These are phyloP conservation scores for Drosophila ogumai DNA, from an alignment of 1,140 invertebrate genomes.

Conservation along the genomic window DNA sequence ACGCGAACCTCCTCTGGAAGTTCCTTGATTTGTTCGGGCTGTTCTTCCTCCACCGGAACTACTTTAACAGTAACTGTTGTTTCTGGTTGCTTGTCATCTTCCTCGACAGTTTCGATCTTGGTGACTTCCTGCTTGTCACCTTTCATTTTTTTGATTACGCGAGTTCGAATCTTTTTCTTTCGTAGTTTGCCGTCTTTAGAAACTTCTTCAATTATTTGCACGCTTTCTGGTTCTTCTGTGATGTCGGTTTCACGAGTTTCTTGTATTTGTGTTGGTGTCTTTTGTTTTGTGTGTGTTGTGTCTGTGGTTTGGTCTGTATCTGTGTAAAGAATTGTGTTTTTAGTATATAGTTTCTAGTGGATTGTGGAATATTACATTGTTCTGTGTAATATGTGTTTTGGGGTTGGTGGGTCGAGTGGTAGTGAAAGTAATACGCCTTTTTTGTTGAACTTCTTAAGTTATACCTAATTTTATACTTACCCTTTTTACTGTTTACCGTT, in stretches of 20 bases:
- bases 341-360: slow-evolving; percentile 58
- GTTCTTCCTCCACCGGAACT: neutral
- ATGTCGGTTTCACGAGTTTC: slow-evolving; percentile 84
- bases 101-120: slow-evolving; percentile 36
- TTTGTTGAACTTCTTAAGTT: slow-evolving; percentile 51
- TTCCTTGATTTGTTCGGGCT: slow-evolving; percentile 4
- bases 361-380: slow-evolving; percentile 53
- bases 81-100: slow-evolving; percentile 24
- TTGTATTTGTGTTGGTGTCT: slow-evolving; percentile 78
- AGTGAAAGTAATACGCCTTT: slow-evolving; percentile 81
- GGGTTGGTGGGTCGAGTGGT: slow-evolving; percentile 43
- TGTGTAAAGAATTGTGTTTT: slow-evolving; percentile 81
- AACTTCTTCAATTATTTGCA: slow-evolving; percentile 49
- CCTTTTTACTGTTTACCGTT: slow-evolving; percentile 47
- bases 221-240: slow-evolving; percentile 68
- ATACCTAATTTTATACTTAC: slow-evolving; percentile 63
- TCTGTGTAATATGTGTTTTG: slow-evolving; percentile 84
- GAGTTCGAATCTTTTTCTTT: slow-evolving; percentile 36
- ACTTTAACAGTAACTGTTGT: slow-evolving; percentile 20
- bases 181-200: slow-evolving; percentile 23
- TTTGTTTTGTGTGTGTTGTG: slow-evolving; percentile 86
- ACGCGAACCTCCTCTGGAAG: slow-evolving; percentile 23
- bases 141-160: slow-evolving; percentile 30
- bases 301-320: slow-evolving; percentile 85
- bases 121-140: slow-evolving; percentile 27